Conservation (phyloP, 2,888 invertebrate species). For the Subacronicta megacephala region DNA sequence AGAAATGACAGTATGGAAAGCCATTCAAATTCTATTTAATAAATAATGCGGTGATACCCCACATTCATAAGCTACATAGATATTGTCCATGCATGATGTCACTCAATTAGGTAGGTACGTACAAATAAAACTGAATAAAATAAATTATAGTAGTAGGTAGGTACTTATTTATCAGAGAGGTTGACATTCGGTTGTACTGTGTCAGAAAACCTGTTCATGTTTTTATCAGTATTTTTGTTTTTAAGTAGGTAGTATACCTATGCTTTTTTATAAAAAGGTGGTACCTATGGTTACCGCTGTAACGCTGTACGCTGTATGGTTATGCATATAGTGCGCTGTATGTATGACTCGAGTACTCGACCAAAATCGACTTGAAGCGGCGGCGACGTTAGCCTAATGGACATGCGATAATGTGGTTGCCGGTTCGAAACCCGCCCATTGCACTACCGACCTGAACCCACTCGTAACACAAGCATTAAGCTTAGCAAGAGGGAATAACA, state of each 20-base stretch:
- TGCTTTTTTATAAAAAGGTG: not conserved
- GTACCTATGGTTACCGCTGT: too few relatives aligned
- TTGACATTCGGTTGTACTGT: not conserved
- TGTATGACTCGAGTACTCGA: too few relatives aligned
- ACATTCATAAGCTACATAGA: slow-evolving; percentile 18
- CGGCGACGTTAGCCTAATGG: too few relatives aligned
- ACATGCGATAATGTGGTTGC: too few relatives aligned
- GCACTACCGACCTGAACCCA: too few relatives aligned
- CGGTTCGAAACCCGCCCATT: too few relatives aligned
- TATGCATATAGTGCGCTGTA: too few relatives aligned
- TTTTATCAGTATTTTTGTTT: not conserved
- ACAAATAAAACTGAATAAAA: slow-evolving; percentile 2
- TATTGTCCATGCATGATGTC: slow-evolving; percentile 47
- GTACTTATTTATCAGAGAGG: not conserved
- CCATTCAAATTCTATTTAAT: slow-evolving; percentile 42
- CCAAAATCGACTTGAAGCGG: too few relatives aligned
- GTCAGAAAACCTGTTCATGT: not conserved
- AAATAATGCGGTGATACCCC: slow-evolving; percentile 13
- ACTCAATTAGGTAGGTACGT: slow-evolving; percentile 32
- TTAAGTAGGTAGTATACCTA: not conserved
- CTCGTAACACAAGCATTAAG: too few relatives aligned
- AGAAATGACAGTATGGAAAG: slow-evolving; percentile 16
- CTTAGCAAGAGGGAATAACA: too few relatives aligned
- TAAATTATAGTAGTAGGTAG: not conserved
- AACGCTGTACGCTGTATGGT: too few relatives aligned